Conservation (phyloP, 2,888 invertebrate genomes). For the Lutraria lutraria region DNA sequence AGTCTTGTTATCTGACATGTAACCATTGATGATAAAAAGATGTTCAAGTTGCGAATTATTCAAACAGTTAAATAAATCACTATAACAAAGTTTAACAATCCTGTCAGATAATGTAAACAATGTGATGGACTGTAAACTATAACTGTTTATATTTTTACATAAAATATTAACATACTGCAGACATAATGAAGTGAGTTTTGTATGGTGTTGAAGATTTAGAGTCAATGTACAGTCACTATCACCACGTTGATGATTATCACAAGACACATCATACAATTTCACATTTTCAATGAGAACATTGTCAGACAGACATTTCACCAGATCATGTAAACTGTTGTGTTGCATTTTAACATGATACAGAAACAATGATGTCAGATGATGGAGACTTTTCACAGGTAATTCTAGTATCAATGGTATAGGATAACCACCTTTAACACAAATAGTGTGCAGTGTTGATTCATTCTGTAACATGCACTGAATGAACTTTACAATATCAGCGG, state of each 20-base stretch:
- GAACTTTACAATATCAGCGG: too few relatives aligned
- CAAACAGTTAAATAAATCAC: not conserved
- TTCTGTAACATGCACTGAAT: too few relatives aligned
- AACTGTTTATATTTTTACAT: not conserved
- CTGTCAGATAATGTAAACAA: not conserved
- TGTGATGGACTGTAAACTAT: not conserved
- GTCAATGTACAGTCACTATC: not conserved
- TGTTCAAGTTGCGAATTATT: not conserved
- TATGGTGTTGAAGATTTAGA: not conserved
- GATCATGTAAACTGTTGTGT: not conserved
- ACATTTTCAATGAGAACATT: not conserved
- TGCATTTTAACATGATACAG: not conserved
- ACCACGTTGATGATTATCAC: not conserved
- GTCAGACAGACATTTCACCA: not conserved
- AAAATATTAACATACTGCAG: not conserved
- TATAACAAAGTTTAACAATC: not conserved
- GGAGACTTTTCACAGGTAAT: constrained; percentile 4
- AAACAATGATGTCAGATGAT: not conserved
- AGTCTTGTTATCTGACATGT: not conserved
- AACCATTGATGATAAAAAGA: not conserved
- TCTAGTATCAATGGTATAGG: not conserved
- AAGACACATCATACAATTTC: not conserved
- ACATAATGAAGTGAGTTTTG: not conserved
- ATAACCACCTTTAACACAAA: not conserved
- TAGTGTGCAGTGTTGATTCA: not conserved